Evolutionary conservation across 2,888 invertebrate genomes (phyloP), one percentile per base, ranked within the genome.

Genomic region (Machimus rusticus): DNA sequence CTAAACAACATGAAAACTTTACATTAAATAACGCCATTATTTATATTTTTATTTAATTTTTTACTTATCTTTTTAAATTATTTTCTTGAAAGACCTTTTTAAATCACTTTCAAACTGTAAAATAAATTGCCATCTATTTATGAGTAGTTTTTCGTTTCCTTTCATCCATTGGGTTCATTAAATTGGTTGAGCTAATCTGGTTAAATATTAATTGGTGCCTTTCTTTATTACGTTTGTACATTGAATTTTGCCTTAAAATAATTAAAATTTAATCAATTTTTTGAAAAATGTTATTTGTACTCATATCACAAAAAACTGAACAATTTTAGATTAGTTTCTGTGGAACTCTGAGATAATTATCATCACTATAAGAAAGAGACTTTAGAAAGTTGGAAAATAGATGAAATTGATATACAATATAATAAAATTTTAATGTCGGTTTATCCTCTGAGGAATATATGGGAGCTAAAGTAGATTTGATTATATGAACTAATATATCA

Each of bases 1-100:
- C 51, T 46, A 79, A 79, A 79, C 79, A 82, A 82, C 37, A 51
- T 82, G 82, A 74, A 74, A 23, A 85, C 43, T 74, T 57, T 74
- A 85, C 74, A 74, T 66, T 74, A 84, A 84, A 74, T 86, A 86
- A 86, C 78, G 86, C 86, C 86, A 86, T 86, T 86, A 79, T 86
- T 86, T 79, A 79, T 86, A 86, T 86, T 74, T 85, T 74, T 85
- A 85, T 74, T 74, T 85, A 74, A 74, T 74, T 85, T 85, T 74
- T 85, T 84, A 66, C 57, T 74, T 85, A 85, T 55, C 51, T 85
- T 85, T 85, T 85, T 85, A 85, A 85, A 74, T 85, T 85, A 74
- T 85, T 74, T 85, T 51, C 46, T 85, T 74, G 74, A 74, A 46
- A 85, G 74, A 46, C 74, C 34, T 85, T 43, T 85, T 85, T 66